Evolutionary conservation across 2,113 vertebrate species (phyloP).

Genomic region (Poeciliopsis occidentalis): DNA sequence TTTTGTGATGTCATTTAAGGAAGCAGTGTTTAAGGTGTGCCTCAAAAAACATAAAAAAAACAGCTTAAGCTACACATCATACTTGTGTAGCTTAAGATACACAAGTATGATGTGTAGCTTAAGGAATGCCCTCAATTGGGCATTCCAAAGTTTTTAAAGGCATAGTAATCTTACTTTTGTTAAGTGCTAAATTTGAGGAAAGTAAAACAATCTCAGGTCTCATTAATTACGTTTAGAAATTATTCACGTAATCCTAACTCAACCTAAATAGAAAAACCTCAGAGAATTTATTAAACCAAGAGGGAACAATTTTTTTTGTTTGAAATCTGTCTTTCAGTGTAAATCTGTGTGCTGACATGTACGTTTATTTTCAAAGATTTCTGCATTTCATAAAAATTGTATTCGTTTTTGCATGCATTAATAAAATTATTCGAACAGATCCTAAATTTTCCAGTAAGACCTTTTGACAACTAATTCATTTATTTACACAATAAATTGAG

Average conservation of each 20-base stretch:
- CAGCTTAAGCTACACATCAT: no score
- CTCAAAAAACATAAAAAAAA: background rate
- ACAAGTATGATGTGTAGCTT: background rate
- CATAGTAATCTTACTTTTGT: no score
- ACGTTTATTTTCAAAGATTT: background rate
- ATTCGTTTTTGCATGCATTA: background rate
- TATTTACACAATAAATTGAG: background rate
- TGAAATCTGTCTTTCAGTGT: background rate
- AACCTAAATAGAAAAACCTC: no score
- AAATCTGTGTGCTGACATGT: no score
- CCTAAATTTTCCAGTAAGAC: background rate
- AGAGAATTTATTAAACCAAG: no score
- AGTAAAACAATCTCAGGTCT: no score
- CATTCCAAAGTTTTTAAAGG: no score
- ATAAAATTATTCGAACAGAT: background rate
- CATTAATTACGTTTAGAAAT: no score
- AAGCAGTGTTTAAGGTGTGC: background rate
- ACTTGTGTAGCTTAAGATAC: background rate
- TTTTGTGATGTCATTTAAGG: background rate
- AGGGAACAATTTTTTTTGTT: no score
- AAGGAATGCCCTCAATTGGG: no score
- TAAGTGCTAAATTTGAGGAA: no score
- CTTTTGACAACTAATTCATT: background rate
- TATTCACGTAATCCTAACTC: no score
- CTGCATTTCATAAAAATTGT: background rate